Conservation (phyloP, 2,113 vertebrate species). For the Nesogale talazaci region DNA sequence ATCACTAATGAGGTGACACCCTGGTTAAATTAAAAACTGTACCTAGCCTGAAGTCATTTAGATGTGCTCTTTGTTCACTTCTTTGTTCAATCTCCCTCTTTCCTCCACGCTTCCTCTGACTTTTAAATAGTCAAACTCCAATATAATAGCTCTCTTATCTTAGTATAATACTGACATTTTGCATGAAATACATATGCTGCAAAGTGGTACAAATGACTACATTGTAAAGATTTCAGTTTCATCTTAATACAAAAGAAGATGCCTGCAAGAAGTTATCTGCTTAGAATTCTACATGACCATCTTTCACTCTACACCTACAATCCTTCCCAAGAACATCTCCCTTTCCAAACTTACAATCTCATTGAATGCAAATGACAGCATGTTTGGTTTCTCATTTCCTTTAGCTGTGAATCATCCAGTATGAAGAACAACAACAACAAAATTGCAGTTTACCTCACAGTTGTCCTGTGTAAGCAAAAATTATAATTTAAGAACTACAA, state of each 20-base stretch:
- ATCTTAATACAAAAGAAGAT: constrained; percentile 11
- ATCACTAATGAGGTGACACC: constrained; percentile 40
- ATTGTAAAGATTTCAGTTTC: neutral
- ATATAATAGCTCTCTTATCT: neutral
- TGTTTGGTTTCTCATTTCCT: neutral
- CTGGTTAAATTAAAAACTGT: constrained; percentile 12
- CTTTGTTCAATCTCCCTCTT: neutral
- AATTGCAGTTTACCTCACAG: too few species aligned
- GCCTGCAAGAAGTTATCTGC: neutral
- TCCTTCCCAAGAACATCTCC: too few species aligned
- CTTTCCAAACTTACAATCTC: neutral
- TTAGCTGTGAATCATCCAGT: neutral
- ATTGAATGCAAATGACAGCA: neutral
- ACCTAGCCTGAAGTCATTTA: neutral
- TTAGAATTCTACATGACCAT: neutral
- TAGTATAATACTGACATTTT: neutral
- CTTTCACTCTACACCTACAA: neutral
- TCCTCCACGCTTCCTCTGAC: neutral
- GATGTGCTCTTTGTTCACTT: constrained; percentile 20
- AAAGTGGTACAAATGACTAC: neutral
- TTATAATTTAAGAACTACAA: neutral
- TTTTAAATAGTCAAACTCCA: neutral
- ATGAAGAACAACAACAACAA: too few species aligned
- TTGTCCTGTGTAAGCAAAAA: neutral
- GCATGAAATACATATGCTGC: neutral